A percentile compares a stretch with the other conserved stretches of the same genome.
Evolutionary conservation across 30 jellyfish, hydroid and myxozoan species (phyloP).

Genomic region (Turritopsis dohrnii): DNA sequence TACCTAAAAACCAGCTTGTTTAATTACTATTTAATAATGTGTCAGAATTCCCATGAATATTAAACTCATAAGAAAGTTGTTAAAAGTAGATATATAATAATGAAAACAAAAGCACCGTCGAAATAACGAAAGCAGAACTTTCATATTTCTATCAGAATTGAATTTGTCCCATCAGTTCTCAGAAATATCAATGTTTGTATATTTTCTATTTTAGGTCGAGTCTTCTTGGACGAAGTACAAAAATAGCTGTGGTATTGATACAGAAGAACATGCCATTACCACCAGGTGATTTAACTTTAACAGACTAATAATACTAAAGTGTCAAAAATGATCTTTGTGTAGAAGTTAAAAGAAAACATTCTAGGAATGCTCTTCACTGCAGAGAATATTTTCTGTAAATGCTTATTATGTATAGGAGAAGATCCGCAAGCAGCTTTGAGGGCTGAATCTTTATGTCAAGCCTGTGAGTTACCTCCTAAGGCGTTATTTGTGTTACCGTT

Average conservation of each 20-base stretch:
- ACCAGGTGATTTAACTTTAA: conserved; percentile 51
- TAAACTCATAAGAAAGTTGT: no score
- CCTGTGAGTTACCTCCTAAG: conserved; percentile 81
- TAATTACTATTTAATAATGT: no score
- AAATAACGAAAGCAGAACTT: no score
- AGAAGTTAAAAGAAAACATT: no score
- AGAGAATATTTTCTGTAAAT: neutral
- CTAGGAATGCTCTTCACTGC: no score
- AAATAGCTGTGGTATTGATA: conserved; percentile 74
- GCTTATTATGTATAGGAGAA: conserved; percentile 47
- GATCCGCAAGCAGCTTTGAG: conserved; percentile 85
- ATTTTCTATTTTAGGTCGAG: conserved; percentile 45
- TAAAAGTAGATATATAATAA: no score
- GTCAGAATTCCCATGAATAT: no score
- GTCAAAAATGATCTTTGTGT: no score
- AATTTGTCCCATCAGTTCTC: neutral
- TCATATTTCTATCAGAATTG: neutral
- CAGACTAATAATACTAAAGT: no score
- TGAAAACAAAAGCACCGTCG: no score
- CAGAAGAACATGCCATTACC: conserved; percentile 91
- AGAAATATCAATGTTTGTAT: neutral
- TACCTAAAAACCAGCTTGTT: no score
- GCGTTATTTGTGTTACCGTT: conserved; percentile 82
- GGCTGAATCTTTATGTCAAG: conserved; percentile 75
- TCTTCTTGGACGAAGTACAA: conserved; percentile 80